Conservation (phyloP, 2,113 vertebrate genomes). For the Solenodon paradoxus region DNA sequence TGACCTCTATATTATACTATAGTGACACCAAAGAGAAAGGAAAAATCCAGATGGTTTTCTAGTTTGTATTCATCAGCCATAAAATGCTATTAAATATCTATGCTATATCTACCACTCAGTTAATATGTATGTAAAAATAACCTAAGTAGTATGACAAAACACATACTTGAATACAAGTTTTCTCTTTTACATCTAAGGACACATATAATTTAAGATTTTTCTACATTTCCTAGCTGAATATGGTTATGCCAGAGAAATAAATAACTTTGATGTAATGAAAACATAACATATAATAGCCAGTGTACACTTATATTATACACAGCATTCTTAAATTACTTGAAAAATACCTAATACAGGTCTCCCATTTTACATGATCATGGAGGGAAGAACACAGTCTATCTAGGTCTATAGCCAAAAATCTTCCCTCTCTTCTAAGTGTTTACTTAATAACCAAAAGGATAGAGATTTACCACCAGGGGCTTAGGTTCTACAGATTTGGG, state of each 20-base stretch:
- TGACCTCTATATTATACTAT: slow-evolving; percentile 27
- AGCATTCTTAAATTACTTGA: not conserved
- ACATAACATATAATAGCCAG: not conserved
- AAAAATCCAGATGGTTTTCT: not conserved
- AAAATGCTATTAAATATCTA: slow-evolving; percentile 39
- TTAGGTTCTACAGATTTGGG: not conserved
- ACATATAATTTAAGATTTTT: slow-evolving; percentile 25
- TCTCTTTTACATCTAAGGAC: not conserved
- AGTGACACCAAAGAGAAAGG: not conserved
- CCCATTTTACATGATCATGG: not conserved
- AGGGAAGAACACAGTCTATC: not conserved
- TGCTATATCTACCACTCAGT: slow-evolving; percentile 30
- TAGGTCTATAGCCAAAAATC: not conserved
- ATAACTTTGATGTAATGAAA: not conserved
- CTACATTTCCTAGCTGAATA: not conserved
- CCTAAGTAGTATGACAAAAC: slow-evolving; percentile 37
- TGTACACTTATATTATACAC: not conserved
- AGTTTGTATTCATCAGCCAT: not conserved
- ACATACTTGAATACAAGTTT: not conserved
- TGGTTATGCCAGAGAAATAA: not conserved
- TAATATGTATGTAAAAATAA: slow-evolving; percentile 40
- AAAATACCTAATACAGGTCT: not conserved
- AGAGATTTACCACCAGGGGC: not conserved
- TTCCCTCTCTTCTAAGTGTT: not conserved
- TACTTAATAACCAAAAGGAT: not conserved